These are phyloP conservation scores for Morone chrysops DNA, from an alignment of 2,113 vertebrate genomes.

Conservation along the genomic window DNA sequence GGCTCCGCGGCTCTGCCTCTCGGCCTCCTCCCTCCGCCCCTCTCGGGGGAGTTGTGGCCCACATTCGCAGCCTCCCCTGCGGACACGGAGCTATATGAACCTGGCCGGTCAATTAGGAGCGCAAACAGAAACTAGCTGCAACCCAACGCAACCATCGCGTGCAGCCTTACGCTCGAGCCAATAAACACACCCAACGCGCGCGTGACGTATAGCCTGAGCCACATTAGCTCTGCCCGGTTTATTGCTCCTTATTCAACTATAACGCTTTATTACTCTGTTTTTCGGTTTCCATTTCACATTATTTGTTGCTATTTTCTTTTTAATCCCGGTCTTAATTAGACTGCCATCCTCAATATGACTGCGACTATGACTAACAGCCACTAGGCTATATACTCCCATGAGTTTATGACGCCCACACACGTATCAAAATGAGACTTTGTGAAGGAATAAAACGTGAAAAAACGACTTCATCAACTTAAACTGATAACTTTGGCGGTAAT, in stretches of 20 bases:
- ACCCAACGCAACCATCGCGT: conserved; percentile 48
- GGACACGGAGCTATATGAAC: conserved; percentile 51
- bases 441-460: not conserved
- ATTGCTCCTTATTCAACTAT: no score
- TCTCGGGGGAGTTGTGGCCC: conserved; percentile 46
- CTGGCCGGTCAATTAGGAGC: conserved; percentile 61
- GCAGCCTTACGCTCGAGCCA: conserved; percentile 33
- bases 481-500: no score
- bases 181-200: conserved; percentile 21
- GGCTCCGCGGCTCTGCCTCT: not conserved
- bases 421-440: not conserved
- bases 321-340: not conserved
- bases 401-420: not conserved
- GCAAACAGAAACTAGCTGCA: conserved; percentile 52
- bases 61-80: conserved; percentile 54
- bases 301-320: not conserved
- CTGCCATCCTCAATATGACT: not conserved
- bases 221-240: no score
- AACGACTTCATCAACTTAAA: not conserved
- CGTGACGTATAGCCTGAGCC: not conserved
- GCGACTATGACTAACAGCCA: not conserved
- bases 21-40: conserved; percentile 50
- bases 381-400: no score
- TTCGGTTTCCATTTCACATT: not conserved
- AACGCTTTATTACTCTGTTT: not conserved